Evolutionary conservation across 2,797 vertebrate genomes (phyloP).

Genomic region (Bucorvus abyssinicus): DNA sequence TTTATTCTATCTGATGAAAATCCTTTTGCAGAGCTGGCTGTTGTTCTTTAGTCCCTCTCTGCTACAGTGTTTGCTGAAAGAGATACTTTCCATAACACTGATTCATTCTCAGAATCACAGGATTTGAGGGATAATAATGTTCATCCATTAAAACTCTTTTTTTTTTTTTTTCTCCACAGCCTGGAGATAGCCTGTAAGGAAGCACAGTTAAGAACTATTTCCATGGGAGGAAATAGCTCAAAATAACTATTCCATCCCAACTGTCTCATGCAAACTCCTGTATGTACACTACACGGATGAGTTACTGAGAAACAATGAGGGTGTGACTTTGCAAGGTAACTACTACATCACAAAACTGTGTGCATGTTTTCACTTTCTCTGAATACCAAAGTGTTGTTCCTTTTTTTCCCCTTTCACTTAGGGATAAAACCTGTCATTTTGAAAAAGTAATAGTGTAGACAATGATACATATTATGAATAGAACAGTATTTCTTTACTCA

Average conservation of each 20-base stretch:
- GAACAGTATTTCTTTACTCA: not conserved
- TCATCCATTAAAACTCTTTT: not conserved
- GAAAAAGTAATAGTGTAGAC: not conserved
- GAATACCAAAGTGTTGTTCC: not conserved
- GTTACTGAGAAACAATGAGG: not conserved
- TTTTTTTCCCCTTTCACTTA: not conserved
- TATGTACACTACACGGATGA: not conserved
- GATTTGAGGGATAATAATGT: not conserved
- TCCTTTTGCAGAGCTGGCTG: not conserved
- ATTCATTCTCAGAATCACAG: not conserved
- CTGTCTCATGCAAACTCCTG: not conserved
- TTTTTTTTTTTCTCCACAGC: not conserved
- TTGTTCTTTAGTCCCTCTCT: not conserved
- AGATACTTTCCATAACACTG: fast-evolving
- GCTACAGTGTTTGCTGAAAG: not conserved
- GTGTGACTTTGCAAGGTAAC: not conserved
- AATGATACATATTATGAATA: not conserved
- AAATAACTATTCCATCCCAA: not conserved
- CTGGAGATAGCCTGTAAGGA: not conserved
- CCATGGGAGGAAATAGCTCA: not conserved
- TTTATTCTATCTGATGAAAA: not conserved
- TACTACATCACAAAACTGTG: not conserved
- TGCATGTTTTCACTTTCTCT: not conserved
- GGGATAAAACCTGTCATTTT: not conserved
- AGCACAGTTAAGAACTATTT: not conserved